Evolutionary conservation across 2,797 vertebrate genomes (phyloP).

Genomic region (Nyctibius grandis): DNA sequence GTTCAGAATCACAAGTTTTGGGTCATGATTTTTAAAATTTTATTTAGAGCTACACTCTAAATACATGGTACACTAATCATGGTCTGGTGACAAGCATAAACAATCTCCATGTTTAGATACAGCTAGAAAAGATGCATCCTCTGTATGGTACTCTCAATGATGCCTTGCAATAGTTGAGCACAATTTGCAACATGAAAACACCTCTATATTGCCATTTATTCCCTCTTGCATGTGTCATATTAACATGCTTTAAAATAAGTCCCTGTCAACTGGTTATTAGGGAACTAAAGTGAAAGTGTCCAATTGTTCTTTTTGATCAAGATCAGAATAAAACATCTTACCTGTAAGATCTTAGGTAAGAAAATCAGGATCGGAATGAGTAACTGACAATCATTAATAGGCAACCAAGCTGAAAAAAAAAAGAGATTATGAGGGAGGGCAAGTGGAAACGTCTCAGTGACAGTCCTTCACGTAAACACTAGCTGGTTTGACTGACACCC

Average conservation of each 20-base stretch:
- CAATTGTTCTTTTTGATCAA: neutral
- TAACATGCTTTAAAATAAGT: neutral
- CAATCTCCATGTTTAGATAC: neutral
- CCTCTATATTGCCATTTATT: neutral
- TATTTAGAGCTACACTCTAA: too few relatives aligned
- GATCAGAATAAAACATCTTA: neutral
- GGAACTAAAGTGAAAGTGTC: neutral
- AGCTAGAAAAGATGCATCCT: neutral
- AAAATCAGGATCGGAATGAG: neutral
- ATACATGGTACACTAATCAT: neutral
- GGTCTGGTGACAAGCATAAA: neutral
- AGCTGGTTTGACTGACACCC: neutral
- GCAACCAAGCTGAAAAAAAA: neutral
- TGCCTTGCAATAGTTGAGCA: neutral
- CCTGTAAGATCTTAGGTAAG: neutral
- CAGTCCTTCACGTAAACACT: neutral
- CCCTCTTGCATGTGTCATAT: neutral
- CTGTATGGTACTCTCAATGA: neutral
- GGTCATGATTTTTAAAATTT: neutral
- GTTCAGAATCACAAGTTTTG: neutral
- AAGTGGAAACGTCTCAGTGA: neutral
- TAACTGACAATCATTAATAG: neutral
- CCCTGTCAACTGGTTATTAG: neutral
- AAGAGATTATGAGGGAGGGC: neutral
- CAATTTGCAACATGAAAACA: neutral